Evolutionary conservation across 2,888 invertebrate species (phyloP).

Genomic region (Crocallis elinguaria): DNA sequence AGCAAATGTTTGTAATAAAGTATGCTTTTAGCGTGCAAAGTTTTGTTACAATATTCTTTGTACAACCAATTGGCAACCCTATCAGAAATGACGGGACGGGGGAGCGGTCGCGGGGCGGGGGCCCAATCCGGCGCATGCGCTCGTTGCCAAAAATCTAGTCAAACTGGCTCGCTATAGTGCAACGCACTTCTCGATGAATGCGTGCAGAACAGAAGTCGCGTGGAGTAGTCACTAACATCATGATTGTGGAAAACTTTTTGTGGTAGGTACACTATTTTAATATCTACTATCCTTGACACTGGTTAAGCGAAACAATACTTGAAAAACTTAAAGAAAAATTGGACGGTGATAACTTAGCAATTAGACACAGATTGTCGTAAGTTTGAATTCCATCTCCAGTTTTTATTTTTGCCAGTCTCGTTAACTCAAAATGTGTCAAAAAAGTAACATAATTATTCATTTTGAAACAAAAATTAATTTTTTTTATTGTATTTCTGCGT

Average conservation of each 20-base stretch:
- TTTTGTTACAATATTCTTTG: background rate
- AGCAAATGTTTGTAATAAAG: too few relatives aligned
- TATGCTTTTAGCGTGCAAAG: background rate
- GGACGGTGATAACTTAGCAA: too few relatives aligned
- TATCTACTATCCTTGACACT: too few relatives aligned
- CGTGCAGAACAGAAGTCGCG: constrained; percentile 45
- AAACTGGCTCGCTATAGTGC: constrained; percentile 82
- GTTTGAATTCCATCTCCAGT: too few relatives aligned
- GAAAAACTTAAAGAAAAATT: too few relatives aligned
- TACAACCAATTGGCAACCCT: constrained; percentile 20
- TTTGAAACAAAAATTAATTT: too few relatives aligned
- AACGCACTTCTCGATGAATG: constrained; percentile 79
- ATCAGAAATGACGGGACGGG: constrained; percentile 33
- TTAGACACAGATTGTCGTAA: too few relatives aligned
- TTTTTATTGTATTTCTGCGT: too few relatives aligned
- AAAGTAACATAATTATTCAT: too few relatives aligned
- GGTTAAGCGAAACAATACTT: too few relatives aligned
- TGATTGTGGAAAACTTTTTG: background rate
- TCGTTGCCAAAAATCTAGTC: constrained; percentile 84
- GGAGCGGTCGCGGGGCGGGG: constrained; percentile 40
- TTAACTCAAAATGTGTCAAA: too few relatives aligned
- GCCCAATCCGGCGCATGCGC: constrained; percentile 43
- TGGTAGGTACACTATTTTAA: background rate
- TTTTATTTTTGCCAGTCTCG: too few relatives aligned
- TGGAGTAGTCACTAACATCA: constrained; percentile 47